Conservation (phyloP, 1,140 invertebrate species). For the Zelostemma sp. region DNA sequence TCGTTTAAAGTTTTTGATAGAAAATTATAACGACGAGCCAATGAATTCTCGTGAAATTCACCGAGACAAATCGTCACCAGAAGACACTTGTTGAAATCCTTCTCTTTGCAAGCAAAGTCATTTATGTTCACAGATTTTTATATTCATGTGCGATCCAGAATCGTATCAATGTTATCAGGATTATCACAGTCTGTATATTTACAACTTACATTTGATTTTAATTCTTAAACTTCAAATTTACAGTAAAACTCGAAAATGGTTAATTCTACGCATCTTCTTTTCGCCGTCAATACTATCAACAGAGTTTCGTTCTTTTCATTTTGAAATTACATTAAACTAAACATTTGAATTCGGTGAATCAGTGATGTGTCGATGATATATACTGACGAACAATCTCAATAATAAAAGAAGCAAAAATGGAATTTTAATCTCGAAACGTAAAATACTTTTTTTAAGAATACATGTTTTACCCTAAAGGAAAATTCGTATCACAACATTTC, state of each 20-base stretch:
- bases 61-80: not conserved
- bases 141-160: slow-evolving; percentile 48
- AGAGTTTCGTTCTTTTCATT: too few relatives aligned
- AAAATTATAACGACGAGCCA: slow-evolving; percentile 21
- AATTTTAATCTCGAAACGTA: slow-evolving; percentile 1
- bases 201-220: slow-evolving; percentile 62
- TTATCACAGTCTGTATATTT: slow-evolving; percentile 72
- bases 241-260: too few relatives aligned
- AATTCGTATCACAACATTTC: slow-evolving; percentile 2
- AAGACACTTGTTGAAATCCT: too few relatives aligned
- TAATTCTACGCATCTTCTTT: too few relatives aligned
- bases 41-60: slow-evolving; percentile 14
- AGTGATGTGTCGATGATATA: too few relatives aligned
- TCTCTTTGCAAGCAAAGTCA: too few relatives aligned
- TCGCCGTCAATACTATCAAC: too few relatives aligned
- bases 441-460: not conserved
- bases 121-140: too few relatives aligned
- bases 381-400: too few relatives aligned
- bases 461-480: not conserved
- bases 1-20: slow-evolving; percentile 31
- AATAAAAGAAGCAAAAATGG: not conserved
- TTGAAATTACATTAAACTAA: too few relatives aligned
- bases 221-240: slow-evolving; percentile 34
- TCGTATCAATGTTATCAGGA: slow-evolving; percentile 65
- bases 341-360: too few relatives aligned